Evolutionary conservation across 2,888 invertebrate genomes (phyloP), one percentile per base, ranked within the genome.

Genomic region (Nineta flava): DNA sequence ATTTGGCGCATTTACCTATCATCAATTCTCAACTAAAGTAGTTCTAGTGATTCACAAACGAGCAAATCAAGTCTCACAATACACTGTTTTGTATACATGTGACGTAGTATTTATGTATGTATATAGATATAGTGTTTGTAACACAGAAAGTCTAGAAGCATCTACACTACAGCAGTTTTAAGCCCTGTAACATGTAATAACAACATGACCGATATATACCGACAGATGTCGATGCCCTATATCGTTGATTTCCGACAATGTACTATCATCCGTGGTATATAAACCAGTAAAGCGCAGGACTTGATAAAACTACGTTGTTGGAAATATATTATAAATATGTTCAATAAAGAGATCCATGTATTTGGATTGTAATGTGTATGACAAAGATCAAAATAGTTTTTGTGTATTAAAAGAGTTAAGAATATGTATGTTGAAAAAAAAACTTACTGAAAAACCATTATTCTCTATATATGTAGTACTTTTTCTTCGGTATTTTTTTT

Each of bases 291-390:
- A 44, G 44, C 44, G 44, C 44, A 44, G 44, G 44, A 44, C 44
- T 21, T n/a, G 26, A 13, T 44, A 44, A 26, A 26, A 44, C 44
- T 44, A 44, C 44, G 44, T 44, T 21, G 44, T 44, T 16, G n/a
- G 44, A 26, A 44, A 38, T 10, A 12, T 38, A 38, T 38, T 5
- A 38, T 5, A 38, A 13, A 38, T 38, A 38, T 38, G 38, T 38
- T 38, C 15, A 9, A 38, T 15, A 38, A 38, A 38, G 26, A 26
- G 26, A 26, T 26, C 6, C 26, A 26, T 26, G 26, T 26, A 26
- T 26, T 26, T 26, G 3, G n/a, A 26, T 6, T 6, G 26, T 26
- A n/a, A 38, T 38, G 7, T 38, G 38, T 38, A 13, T 2, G 15
- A 38, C 2, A 38, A 38, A 38, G 38, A 38, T n/a, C 6, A 12